These are phyloP conservation scores for Erpornis zantholeuca DNA, from an alignment of 2,113 vertebrate species.

Conservation along the genomic window DNA sequence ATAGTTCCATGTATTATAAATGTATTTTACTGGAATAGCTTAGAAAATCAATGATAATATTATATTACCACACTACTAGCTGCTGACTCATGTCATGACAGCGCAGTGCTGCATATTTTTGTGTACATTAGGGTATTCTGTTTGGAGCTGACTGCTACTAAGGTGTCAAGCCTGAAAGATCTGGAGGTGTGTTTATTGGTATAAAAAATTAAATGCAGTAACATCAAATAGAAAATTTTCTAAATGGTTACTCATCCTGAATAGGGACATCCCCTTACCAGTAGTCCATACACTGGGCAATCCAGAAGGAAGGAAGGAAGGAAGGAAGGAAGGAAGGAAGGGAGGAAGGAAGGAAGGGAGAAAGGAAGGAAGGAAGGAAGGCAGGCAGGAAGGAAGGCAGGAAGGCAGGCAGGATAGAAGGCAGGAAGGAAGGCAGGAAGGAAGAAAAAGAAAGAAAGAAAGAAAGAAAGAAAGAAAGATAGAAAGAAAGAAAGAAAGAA, in stretches of 20 bases:
- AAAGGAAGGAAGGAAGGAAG: background rate
- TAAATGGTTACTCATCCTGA: background rate
- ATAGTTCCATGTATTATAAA: conserved; percentile 42
- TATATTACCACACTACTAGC: background rate
- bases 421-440: too few species aligned
- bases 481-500: background rate
- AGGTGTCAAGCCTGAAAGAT: background rate
- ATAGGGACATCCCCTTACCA: background rate
- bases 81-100: conserved; percentile 40
- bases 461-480: too few species aligned
- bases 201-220: background rate
- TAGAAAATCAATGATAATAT: conserved; percentile 59
- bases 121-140: background rate
- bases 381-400: too few species aligned
- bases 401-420: background rate
- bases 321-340: too few species aligned
- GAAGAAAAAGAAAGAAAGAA: too few species aligned
- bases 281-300: background rate
- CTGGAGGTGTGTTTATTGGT: background rate
- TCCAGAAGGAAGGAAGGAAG: background rate
- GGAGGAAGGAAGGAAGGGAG: too few species aligned
- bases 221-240: background rate
- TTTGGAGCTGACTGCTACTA: background rate
- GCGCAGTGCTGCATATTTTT: conserved; percentile 42
- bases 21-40: conserved; percentile 21